phyloP scores from a whole-genome alignment of 2,888 invertebrate genomes.

The Amaurobius ferox region DNA sequence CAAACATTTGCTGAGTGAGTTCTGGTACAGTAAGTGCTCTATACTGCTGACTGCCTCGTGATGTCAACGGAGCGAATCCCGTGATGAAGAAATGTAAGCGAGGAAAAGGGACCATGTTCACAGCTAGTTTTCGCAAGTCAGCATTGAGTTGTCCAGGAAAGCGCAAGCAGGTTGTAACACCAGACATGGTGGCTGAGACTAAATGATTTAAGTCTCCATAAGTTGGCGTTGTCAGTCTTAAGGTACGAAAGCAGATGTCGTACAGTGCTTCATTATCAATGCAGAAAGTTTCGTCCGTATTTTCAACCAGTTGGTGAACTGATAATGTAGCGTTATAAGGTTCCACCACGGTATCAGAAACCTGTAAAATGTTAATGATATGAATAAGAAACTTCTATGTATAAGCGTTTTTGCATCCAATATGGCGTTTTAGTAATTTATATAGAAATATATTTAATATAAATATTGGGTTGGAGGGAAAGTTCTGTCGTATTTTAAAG shows the following conservation, averaged over 20 bases:
- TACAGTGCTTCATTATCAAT: conserved; percentile 85
- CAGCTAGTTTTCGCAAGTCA: conserved; percentile 92
- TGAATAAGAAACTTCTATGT: too few relatives aligned
- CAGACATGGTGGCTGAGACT: conserved; percentile 85
- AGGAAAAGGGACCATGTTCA: conserved; percentile 99
- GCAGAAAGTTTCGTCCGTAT: conserved; percentile 92
- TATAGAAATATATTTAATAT: too few relatives aligned
- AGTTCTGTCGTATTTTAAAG: too few relatives aligned
- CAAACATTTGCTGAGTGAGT: conserved; percentile 79
- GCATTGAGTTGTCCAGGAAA: conserved; percentile 97
- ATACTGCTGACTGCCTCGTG: conserved; percentile 75
- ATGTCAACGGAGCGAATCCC: conserved; percentile 74
- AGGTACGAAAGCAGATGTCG: conserved; percentile 85
- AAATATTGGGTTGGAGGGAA: too few relatives aligned
- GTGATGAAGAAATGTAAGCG: conserved; percentile 80
- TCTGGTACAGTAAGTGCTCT: conserved; percentile 78
- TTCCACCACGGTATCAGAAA: conserved; percentile 84
- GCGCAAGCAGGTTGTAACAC: conserved; percentile 90
- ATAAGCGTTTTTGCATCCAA: too few relatives aligned
- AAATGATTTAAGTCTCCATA: conserved; percentile 80
- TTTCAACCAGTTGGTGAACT: conserved; percentile 90
- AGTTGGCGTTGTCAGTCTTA: conserved; percentile 80
- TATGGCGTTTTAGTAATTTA: too few relatives aligned
- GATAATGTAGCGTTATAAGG: conserved; percentile 88
- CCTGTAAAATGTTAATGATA: too few relatives aligned